Evolutionary conservation across 2,113 vertebrate species (phyloP).

Genomic region (Salvelinus fontinalis): DNA sequence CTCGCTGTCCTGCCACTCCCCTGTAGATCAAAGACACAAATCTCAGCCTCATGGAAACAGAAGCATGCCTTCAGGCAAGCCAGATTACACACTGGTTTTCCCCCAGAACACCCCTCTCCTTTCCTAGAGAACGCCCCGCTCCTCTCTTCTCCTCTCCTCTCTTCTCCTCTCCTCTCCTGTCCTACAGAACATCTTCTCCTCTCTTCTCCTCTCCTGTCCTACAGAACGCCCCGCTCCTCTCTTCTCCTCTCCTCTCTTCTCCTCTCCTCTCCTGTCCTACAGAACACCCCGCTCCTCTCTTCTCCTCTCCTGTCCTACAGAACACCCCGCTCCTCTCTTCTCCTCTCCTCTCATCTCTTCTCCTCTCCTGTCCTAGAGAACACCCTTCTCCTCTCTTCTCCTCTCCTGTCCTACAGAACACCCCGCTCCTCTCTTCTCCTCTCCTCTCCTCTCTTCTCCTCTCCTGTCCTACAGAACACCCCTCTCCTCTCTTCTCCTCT

Average conservation of each 20-base stretch:
- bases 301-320: background rate
- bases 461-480: too few relatives aligned
- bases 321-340: too few relatives aligned
- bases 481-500: background rate
- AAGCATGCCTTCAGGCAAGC: slow-evolving; percentile 17
- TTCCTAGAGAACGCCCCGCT: too few relatives aligned
- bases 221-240: too few relatives aligned
- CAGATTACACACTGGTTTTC: slow-evolving; percentile 6
- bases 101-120: too few relatives aligned
- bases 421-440: too few relatives aligned
- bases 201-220: slow-evolving; percentile 49
- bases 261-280: too few relatives aligned
- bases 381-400: slow-evolving; percentile 33
- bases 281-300: background rate
- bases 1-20: too few relatives aligned
- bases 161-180: background rate
- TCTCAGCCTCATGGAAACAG: slow-evolving; percentile 34
- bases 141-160: background rate
- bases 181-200: background rate
- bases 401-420: slow-evolving; percentile 31
- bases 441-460: too few relatives aligned
- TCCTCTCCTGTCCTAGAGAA: too few relatives aligned
- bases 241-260: too few relatives aligned
- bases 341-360: too few relatives aligned
- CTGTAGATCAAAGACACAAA: slow-evolving; percentile 19